Evolutionary conservation across 2,888 invertebrate species (phyloP).

Genomic region (Lucinisca nassula): DNA sequence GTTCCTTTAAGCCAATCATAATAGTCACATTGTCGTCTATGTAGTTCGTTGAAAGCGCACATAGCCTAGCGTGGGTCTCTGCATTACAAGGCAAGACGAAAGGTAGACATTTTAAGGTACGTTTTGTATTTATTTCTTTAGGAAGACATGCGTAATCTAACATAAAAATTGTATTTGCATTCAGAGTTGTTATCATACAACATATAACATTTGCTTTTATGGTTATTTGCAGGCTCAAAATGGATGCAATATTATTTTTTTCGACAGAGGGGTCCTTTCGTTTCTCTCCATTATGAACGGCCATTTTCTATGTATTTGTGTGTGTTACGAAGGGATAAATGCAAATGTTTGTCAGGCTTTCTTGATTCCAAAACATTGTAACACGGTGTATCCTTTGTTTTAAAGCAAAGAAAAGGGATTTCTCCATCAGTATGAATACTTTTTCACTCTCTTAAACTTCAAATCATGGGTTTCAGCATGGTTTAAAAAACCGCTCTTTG

Average conservation of each 20-base stretch:
- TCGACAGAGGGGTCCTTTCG: slow-evolving; percentile 14
- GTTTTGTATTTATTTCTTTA: neutral
- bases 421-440: neutral
- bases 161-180: neutral
- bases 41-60: neutral
- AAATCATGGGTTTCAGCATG: too few relatives aligned
- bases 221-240: too few relatives aligned
- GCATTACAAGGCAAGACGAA: neutral
- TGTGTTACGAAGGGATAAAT: neutral
- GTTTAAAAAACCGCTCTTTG: slow-evolving; percentile 48
- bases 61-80: neutral
- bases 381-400: neutral
- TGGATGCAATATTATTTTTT: slow-evolving; percentile 48
- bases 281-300: slow-evolving; percentile 40
- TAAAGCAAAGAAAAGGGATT: neutral
- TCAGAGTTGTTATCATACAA: too few relatives aligned
- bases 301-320: slow-evolving; percentile 41
- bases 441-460: too few relatives aligned
- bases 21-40: neutral
- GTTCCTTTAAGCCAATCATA: neutral
- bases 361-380: neutral
- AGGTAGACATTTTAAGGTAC: neutral
- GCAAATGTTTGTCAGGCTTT: neutral
- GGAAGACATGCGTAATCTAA: neutral
- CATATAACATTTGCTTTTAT: too few relatives aligned